A percentile compares a stretch with the other conserved stretches of the same genome.
phyloP scores from a whole-genome alignment of 2,797 vertebrate species.

The Eulemur mongoz region DNA sequence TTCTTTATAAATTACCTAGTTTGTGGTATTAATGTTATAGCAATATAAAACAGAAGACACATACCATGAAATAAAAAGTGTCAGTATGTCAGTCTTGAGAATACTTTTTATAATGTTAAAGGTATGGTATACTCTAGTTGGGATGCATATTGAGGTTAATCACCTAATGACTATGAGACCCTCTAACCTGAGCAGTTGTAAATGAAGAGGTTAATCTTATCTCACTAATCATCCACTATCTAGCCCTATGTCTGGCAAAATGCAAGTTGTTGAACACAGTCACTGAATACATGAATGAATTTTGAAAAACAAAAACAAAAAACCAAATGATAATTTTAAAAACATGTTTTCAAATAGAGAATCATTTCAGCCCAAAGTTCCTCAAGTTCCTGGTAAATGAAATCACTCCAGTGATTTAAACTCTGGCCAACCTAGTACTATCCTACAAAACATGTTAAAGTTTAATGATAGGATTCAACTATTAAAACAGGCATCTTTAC shows the following conservation, averaged over 20 bases:
- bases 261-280: background rate
- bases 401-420: background rate
- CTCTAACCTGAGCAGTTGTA: background rate
- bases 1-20: background rate
- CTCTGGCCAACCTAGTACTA: background rate
- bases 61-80: background rate
- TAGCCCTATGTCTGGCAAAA: background rate
- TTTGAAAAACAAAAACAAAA: background rate
- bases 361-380: background rate
- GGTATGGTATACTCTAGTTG: background rate
- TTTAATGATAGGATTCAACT: background rate
- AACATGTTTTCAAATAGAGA: background rate
- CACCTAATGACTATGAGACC: background rate
- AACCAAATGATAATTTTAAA: background rate
- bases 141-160: background rate
- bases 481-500: background rate
- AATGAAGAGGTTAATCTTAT: background rate
- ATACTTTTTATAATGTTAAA: background rate
- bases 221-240: background rate
- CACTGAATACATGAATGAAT: background rate
- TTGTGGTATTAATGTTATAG: background rate
- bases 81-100: background rate
- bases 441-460: background rate
- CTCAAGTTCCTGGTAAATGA: background rate
- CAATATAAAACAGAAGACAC: background rate